Percentiles rank a stretch among this genome's conserved stretches.
Evolutionary conservation across 30 jellyfish, hydroid and myxozoan genomes (phyloP).

Genomic region (Aurelia aurita): DNA sequence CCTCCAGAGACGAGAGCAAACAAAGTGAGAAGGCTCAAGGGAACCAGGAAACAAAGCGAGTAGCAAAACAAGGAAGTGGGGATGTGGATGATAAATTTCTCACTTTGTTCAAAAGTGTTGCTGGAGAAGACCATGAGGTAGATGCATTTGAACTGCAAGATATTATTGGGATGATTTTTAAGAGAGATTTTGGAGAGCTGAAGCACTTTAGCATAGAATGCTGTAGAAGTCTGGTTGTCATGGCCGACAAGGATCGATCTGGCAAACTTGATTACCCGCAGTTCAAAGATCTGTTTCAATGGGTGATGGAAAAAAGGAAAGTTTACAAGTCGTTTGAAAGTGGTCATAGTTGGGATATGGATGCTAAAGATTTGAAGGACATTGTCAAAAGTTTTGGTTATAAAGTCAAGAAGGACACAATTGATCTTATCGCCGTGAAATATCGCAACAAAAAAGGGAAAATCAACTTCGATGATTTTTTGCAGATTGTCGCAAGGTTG

Average conservation of each 20-base stretch:
- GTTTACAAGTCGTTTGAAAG: constrained; percentile 23
- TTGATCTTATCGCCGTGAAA: constrained; percentile 36
- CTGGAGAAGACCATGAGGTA: constrained; percentile 60
- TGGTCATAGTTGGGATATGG: constrained; percentile 67
- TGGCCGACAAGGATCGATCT: constrained; percentile 72
- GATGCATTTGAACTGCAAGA: constrained; percentile 69
- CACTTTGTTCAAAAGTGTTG: constrained; percentile 43
- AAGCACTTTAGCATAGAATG: constrained; percentile 58
- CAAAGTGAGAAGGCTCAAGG: background rate
- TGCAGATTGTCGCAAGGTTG: constrained; percentile 63
- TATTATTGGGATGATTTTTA: constrained; percentile 42
- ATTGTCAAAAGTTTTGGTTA: constrained; percentile 23
- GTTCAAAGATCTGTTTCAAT: constrained; percentile 36
- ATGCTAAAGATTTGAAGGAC: constrained; percentile 46
- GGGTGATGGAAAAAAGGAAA: constrained; percentile 48
- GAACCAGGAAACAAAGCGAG: background rate
- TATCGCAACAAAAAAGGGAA: constrained; percentile 44
- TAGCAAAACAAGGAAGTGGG: background rate
- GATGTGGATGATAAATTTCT: constrained; percentile 54
- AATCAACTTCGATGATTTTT: constrained; percentile 54
- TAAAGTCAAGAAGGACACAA: constrained; percentile 18
- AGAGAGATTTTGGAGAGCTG: constrained; percentile 54
- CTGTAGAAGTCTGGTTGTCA: constrained; percentile 63
- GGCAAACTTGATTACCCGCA: constrained; percentile 57
- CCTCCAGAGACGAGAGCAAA: background rate